These are phyloP conservation scores for Napeogenes sylphis DNA, from an alignment of 2,888 invertebrate genomes.

Conservation along the genomic window DNA sequence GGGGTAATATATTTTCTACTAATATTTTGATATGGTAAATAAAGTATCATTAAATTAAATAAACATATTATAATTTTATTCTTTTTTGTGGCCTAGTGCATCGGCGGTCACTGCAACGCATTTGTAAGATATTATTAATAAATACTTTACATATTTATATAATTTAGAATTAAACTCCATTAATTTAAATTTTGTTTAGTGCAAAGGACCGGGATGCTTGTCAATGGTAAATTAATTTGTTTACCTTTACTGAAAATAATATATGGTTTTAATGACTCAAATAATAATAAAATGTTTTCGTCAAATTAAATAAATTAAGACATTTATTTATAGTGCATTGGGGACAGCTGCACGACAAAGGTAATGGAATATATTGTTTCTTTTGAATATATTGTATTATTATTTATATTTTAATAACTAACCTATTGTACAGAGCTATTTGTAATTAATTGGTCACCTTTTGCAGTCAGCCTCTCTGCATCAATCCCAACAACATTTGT, in stretches of 20 bases:
- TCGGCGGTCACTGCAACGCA: conserved; percentile 42
- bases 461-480: too few relatives aligned
- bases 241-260: background rate
- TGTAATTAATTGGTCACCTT: too few relatives aligned
- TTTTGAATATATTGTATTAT: background rate
- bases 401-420: background rate
- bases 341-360: conserved; percentile 40
- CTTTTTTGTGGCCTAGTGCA: conserved; percentile 40
- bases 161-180: conserved; percentile 18
- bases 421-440: too few relatives aligned
- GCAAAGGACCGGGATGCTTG: conserved; percentile 46
- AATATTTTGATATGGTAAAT: too few relatives aligned
- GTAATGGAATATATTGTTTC: conserved; percentile 28
- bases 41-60: too few relatives aligned
- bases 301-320: background rate
- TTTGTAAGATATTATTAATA: conserved; percentile 34
- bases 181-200: conserved; percentile 38
- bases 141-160: background rate
- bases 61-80: too few relatives aligned
- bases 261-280: background rate
- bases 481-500: too few relatives aligned
- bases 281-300: background rate
- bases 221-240: conserved; percentile 42
- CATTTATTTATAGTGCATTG: conserved; percentile 43
- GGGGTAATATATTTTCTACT: conserved; percentile 39